Evolutionary conservation across 2,888 invertebrate genomes (phyloP), one percentile per base, ranked within the genome.

Genomic region (Hirtodrosophila trivittata): DNA sequence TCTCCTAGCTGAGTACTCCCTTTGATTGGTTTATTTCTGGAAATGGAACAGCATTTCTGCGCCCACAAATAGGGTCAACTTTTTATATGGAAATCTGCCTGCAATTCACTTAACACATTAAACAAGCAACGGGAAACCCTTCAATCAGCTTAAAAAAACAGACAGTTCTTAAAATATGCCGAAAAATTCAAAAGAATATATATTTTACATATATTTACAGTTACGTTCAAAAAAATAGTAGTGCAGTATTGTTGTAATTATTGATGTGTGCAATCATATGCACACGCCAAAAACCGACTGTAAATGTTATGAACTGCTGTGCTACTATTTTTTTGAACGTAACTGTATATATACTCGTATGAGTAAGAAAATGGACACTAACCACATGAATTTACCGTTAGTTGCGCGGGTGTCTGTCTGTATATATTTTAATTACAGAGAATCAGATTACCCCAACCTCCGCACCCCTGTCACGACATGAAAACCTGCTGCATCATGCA

Each of bases 61-160:
- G 21, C 8, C 28, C 18, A 35, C 35, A 38, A 16, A 8, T 1
- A 9, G 9, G 21, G 3, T 26, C 30, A 30, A 21, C 9, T 39
- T 30, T 35, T 12, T 13, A 18, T 18, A 47, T 16, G 28, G 18
- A 37, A 64, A 45, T 49, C 10, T 33, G 42, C 5, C 39, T 55
- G 52, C 55, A 66, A 56, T 55, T 55, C 60, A 60, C 67, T 69
- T 69, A 73, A 35, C 45, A 60, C 47, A 42, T 49, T 71, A 50
- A 32, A 8, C 7, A 21, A 14, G 30, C 18, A 30, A 30, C 30
- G 30, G 3, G 3, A 35, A 7, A 58, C 68, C 18, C 18, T 71
- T 78, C 84, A 71, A 78, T 86, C 78, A 77, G 64, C 71, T 63
- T 74, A 57, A 85, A 75, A 83, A 38, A 50, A 38, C 26, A 6